Base-by-base conservation (phyloP, 2,113 vertebrate genomes). In the Scophthalmus maximus region DNA sequence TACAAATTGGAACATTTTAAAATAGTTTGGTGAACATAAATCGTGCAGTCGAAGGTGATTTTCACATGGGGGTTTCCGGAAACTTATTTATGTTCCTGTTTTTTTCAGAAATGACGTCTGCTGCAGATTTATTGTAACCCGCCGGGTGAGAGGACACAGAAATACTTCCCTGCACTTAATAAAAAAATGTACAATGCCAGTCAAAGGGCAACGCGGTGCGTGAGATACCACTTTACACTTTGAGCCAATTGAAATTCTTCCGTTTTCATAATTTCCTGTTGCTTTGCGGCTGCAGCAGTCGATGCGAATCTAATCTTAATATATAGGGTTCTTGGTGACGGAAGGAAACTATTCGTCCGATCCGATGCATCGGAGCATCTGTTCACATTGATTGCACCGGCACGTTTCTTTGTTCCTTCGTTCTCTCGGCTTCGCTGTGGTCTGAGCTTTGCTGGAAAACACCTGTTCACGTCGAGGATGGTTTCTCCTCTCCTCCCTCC, bases 261-360 rank as follows among this genome's bases (percentile, higher is more conserved):
- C 14, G 52, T 80, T 66, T 3, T 10, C 47, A 55, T 55, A 22
- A 52, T 66, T 59, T 71, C 50, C 27, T 12, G 15, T 2, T 25
- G 30, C 44, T 76, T 53, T 30, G 10, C 56, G 36, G 6, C 68
- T 30, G 9, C 47, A 44, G 62, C 36, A 27, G 42, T 50, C 75
- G 65, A 74, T 76, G 49, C 57, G 23, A 61, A 47, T 71, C 46
- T 79, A 64, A 64, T 80, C 17, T n/a, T 20, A 46, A 46, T 72
- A 44, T 8, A 47, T 17, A 2, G 34, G 22, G 20, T n/a, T 78
- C 38, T 30, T 8, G 0, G 8, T 29, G 49, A 44, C 25, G 63
- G 61, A 70, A 47, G 15, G 50, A 49, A 64, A 55, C 49, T 49
- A 51, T 66, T 26, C 6, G 23, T 46, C 27, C 63, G n/a, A 56